These are phyloP conservation scores for Rhincodon typus DNA, from an alignment of 2,797 vertebrate species.

Conservation along the genomic window DNA sequence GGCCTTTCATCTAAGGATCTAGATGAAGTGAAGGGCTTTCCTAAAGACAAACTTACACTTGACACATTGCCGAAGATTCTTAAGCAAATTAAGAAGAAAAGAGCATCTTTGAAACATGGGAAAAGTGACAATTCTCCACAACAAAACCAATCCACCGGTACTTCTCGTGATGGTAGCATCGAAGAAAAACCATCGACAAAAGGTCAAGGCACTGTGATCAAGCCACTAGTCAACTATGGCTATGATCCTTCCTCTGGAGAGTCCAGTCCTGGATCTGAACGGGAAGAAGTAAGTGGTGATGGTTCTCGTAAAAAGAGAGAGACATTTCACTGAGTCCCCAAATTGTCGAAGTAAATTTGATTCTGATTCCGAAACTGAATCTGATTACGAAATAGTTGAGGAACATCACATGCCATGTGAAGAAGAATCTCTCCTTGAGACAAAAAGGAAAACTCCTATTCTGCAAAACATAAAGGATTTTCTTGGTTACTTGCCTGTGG, in stretches of 20 bases:
- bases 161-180: slow-evolving; percentile 71
- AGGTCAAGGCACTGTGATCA: slow-evolving; percentile 69
- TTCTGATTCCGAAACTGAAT: slow-evolving; percentile 49
- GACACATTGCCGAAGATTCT: slow-evolving; percentile 75
- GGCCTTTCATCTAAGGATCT: slow-evolving; percentile 72
- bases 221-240: slow-evolving; percentile 72
- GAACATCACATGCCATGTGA: slow-evolving; percentile 52
- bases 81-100: slow-evolving; percentile 74
- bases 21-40: slow-evolving; percentile 74
- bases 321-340: slow-evolving; percentile 60
- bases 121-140: slow-evolving; percentile 71
- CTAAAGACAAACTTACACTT: slow-evolving; percentile 74
- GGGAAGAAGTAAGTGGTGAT: slow-evolving; percentile 70
- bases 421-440: slow-evolving; percentile 71
- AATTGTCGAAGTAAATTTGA: slow-evolving; percentile 73
- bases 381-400: slow-evolving; percentile 63
- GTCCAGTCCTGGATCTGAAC: slow-evolving; percentile 65
- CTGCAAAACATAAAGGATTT: slow-evolving; percentile 76
- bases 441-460: slow-evolving; percentile 71
- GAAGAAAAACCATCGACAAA: slow-evolving; percentile 71
- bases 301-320: slow-evolving; percentile 53
- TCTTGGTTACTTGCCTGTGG: slow-evolving; percentile 73
- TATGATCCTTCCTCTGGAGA: slow-evolving; percentile 72
- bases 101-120: slow-evolving; percentile 62
- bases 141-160: slow-evolving; percentile 66